Base-by-base conservation (phyloP, 2,888 invertebrate genomes). In the Stenurella melanura region DNA sequence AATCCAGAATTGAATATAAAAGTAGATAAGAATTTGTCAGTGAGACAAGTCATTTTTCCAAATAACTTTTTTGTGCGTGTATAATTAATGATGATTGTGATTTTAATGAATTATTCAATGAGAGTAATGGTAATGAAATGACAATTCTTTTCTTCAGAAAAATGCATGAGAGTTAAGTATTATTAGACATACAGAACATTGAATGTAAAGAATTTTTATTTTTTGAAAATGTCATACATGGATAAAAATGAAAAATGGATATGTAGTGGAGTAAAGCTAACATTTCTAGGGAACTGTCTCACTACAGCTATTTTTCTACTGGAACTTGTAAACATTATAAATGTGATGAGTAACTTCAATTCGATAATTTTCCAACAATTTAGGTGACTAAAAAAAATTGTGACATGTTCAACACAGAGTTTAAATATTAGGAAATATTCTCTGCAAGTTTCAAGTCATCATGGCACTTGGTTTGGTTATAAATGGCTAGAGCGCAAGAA, bases 191-290 rank as follows among this genome's bases (percentile, higher is more conserved):
- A 19, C 30, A 38, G 34, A 11, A 64, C 17, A 26, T 61, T 12
- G 0, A 64, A n/a, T 42, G 19, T 42, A 18, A 12, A 64, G 56
- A 34, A 11, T 56, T 21, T 19, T 56, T 58, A 21, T 11, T 50
- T 50, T 54, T 26, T 54, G 18, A 17, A n/a, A 50, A n/a, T 50
- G n/a, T 50, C 50, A 17, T 50, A n/a, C n/a, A 18, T 38, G 30
- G 69, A 26, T 66, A 19, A 61, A 71, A 60, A 42, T 60, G 50
- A 50, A 19, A 54, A 26, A 70, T 72, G 72, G 61, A 30, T 70
- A 50, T n/a, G n/a, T n/a, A n/a, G n/a, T n/a, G n/a, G n/a, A n/a
- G n/a, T n/a, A n/a, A n/a, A n/a, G n/a, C n/a, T n/a, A n/a, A n/a
- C n/a, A n/a, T n/a, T n/a, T n/a, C n/a, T n/a, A n/a, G n/a, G n/a